Base-by-base conservation (phyloP, 92 coral and sea anemone genomes). In the Epizoanthus scotinus region DNA sequence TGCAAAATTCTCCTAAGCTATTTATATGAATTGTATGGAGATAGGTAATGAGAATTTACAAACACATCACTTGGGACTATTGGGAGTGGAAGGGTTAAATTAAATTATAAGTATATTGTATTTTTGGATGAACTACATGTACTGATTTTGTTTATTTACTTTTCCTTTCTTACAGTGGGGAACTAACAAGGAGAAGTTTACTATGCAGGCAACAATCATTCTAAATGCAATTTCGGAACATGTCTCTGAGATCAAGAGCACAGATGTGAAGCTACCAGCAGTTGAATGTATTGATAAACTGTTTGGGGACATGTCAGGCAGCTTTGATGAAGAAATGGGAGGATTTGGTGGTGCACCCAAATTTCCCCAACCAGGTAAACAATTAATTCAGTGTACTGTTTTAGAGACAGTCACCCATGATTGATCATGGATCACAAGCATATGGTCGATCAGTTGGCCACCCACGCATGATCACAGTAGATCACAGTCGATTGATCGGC, bases 301-400 rank as follows among this genome's bases (percentile, higher is more conserved):
- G 80, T 89, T 84, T 47, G 83, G 53, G 26, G 88, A 86, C 64
- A 82, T 93, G 89, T 82, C 87, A 34, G 79, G 73, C n/a, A 88
- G 92, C 64, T 95, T 93, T 93, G 99, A 95, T 81, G 98, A 89
- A 26, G 94, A 87, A 50, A 69, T 78, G 50, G 99, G 99, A 21
- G 99, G 99, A 13, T 91, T 93, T 91, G 99, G 99, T 6, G 99
- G 98, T 8, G 95, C 99, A 14, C 99, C 99, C 50, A 90, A 91
- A 77, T 95, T 95, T 65, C 99, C 99, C 1, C 99, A 95, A 68
- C 97, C 98, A 67, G 86, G 99, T 95, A 75, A 63, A 84, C 52
- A 25, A 63, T 29, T 13, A 17, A 22, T 63, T 10, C 18, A 7
- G 6, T 34, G 7, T 12, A 71, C 79, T 25, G 22, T 73, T 24